Evolutionary conservation across 2,113 vertebrate species (phyloP).

Genomic region (Shinisaurus crocodilurus): DNA sequence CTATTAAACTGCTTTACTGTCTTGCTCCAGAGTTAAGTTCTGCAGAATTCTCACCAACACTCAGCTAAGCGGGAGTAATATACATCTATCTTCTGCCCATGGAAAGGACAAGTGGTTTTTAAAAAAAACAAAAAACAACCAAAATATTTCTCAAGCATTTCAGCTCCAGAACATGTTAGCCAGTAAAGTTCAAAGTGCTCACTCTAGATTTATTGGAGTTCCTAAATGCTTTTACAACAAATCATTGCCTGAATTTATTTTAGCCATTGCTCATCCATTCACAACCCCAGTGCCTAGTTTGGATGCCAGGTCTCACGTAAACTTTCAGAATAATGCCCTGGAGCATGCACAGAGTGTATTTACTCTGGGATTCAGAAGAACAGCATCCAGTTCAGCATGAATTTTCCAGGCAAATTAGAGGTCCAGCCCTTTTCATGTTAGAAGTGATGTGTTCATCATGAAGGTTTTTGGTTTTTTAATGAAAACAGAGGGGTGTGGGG

Average conservation of each 20-base stretch:
- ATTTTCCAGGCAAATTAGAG: not conserved
- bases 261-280: not conserved
- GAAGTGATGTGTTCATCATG: not conserved
- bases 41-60: not conserved
- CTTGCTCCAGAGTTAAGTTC: not conserved
- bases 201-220: not conserved
- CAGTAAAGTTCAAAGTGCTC: constrained; percentile 37
- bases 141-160: not conserved
- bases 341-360: not conserved
- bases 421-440: not conserved
- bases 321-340: not conserved
- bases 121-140: too few relatives aligned
- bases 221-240: constrained; percentile 15
- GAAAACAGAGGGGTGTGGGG: not conserved
- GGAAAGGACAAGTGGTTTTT: not conserved
- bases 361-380: not conserved
- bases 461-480: not conserved
- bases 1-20: not conserved
- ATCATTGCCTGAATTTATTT: not conserved
- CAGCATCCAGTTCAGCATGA: not conserved
- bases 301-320: too few relatives aligned
- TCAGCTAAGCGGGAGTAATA: not conserved
- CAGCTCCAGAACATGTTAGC: not conserved
- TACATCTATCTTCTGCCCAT: constrained; percentile 1
- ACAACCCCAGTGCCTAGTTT: too few relatives aligned